Base-by-base conservation (phyloP, 2,797 vertebrate species). In the Alcedo quadribrachys region DNA sequence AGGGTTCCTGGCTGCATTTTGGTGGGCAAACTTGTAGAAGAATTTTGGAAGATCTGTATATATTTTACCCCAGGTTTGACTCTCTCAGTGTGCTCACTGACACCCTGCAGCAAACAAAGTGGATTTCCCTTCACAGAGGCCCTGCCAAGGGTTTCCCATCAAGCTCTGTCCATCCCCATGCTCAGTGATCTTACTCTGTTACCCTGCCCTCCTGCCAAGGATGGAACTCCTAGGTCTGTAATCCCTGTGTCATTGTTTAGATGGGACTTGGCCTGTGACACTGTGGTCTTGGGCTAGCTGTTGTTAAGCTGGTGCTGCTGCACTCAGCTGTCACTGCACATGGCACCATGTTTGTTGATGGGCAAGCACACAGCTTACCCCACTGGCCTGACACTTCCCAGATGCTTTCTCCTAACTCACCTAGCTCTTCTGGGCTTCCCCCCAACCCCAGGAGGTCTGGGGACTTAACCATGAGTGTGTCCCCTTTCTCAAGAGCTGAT, bases 181-280 rank as follows among this genome's bases (percentile, higher is more conserved):
- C 46, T 76, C 46, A 32, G 24, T 60, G 24, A 7, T 22, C 12
- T 46, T 60, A 28, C 8, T 60, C 67, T 71, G 8, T 71, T 71
- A 11, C 0, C 10, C 15, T 50, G 33, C 15, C 3, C 5, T 61
- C 30, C 40, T 33, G 12, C 22, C 10, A 9, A 22, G 9, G 9
- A 7, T 74, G 28, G 32, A 40, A 15, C 40, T 71, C 1, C 1
- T 35, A 79, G 80, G 4, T 25, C 33, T 81, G 1, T 42, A n/a
- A 3, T 75, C 32, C 14, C 24, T 69, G 0, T 48, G 18, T 17
- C 2, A 9, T 13, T 55, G 76, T 76, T 55, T 3, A 48, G 14
- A 30, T 57, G 5, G 14, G 42, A n/a, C 37, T 87, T 65, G 25
- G 7, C 19, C 5, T 62, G n/a, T 19, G 43, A 22, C 15, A 15